Evolutionary conservation across 2,113 vertebrate genomes (phyloP).

Genomic region (Galemys pyrenaicus): DNA sequence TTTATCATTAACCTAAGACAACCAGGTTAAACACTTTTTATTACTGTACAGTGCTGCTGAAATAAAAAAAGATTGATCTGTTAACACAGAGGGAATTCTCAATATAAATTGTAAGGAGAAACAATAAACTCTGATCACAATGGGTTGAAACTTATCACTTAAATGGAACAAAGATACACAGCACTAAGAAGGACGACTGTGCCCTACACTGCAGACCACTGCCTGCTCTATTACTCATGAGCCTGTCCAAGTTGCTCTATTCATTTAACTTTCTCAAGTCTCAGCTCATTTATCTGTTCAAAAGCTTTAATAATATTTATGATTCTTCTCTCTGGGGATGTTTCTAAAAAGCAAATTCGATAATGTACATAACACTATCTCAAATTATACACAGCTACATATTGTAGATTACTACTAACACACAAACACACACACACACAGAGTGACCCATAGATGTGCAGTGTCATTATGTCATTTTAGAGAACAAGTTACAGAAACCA

Average conservation of each 20-base stretch:
- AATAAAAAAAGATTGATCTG: not conserved
- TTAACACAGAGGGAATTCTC: not conserved
- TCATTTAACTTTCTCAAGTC: not conserved
- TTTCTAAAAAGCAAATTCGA: slow-evolving; percentile 7
- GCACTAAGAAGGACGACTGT: fast-evolving
- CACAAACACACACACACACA: too few species aligned
- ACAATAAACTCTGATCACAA: not conserved
- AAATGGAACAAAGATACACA: not conserved
- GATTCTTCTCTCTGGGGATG: not conserved
- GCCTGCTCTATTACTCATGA: not conserved
- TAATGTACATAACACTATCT: not conserved
- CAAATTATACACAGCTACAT: not conserved
- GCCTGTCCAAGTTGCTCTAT: not conserved
- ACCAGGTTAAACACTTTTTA: not conserved
- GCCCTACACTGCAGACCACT: fast-evolving
- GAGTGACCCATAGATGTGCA: not conserved
- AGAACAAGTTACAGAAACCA: not conserved
- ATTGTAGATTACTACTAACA: not conserved
- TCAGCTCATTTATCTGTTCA: not conserved
- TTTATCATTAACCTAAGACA: slow-evolving; percentile 20
- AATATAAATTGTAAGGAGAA: not conserved
- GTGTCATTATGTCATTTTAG: not conserved
- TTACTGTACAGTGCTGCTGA: not conserved
- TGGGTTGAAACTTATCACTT: not conserved
- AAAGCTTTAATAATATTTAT: not conserved